These are phyloP conservation scores for Bombus pascuorum DNA, from an alignment of 1,140 invertebrate species.

Conservation along the genomic window DNA sequence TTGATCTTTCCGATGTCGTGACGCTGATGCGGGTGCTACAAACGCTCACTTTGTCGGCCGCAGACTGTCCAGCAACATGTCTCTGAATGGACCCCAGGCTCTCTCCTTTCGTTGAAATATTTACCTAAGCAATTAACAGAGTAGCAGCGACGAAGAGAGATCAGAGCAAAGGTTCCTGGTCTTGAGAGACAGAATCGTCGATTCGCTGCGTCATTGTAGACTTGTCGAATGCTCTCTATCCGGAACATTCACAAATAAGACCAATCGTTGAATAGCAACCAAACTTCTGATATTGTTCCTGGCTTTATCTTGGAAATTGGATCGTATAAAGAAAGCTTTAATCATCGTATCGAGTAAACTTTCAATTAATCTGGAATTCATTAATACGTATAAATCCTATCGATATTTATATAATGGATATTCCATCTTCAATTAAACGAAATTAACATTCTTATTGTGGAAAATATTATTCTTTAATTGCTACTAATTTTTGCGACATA, in stretches of 20 bases:
- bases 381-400: not conserved
- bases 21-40: slow-evolving; percentile 37
- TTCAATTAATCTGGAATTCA: not conserved
- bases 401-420: not conserved
- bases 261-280: not conserved
- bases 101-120: slow-evolving; percentile 7
- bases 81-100: not conserved
- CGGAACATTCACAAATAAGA: not conserved
- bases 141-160: not conserved
- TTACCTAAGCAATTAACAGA: slow-evolving; percentile 35
- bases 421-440: not conserved
- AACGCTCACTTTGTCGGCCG: slow-evolving; percentile 33
- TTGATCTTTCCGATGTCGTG: slow-evolving; percentile 35
- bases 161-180: not conserved
- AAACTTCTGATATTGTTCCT: not conserved
- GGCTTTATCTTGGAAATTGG: not conserved
- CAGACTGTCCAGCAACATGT: slow-evolving; percentile 26
- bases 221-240: not conserved
- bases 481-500: too few species aligned
- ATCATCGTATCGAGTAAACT: not conserved
- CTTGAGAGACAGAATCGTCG: not conserved
- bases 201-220: not conserved
- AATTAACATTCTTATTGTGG: not conserved
- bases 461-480: too few species aligned
- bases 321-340: not conserved